Percentiles rank a stretch among this genome's conserved stretches.
These are phyloP conservation scores for Cynopterus sphinx DNA, from an alignment of 2,797 vertebrate species.

Conservation along the genomic window DNA sequence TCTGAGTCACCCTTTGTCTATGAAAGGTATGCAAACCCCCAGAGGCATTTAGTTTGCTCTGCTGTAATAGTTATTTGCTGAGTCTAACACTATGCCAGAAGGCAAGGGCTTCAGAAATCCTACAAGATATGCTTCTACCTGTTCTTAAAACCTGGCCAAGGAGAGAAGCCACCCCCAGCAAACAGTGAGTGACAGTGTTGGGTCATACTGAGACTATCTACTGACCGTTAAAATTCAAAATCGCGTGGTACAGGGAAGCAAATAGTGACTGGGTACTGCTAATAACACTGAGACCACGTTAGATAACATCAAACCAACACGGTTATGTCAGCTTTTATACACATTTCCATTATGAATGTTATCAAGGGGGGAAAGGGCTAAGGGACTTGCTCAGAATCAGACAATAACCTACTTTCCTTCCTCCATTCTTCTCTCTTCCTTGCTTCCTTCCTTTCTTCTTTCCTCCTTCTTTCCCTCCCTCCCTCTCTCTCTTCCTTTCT, in stretches of 20 bases:
- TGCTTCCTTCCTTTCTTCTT: neutral
- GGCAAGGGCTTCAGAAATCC: neutral
- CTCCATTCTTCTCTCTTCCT: no score
- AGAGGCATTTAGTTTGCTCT: neutral
- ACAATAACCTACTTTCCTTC: neutral
- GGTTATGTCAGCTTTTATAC: neutral
- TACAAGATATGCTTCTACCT: neutral
- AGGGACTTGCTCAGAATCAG: neutral
- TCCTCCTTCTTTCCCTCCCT: neutral
- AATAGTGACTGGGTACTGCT: neutral
- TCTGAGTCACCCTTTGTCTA: neutral
- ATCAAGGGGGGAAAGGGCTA: neutral
- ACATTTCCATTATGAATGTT: neutral
- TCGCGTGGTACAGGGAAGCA: neutral
- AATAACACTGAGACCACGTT: neutral
- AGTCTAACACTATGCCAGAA: neutral
- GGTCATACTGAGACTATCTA: neutral
- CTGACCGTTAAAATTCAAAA: neutral
- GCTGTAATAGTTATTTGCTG: neutral
- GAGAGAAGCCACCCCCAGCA: neutral
- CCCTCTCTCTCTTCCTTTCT: neutral
- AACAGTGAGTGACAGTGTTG: neutral
- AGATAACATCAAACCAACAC: neutral
- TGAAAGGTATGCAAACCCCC: neutral
- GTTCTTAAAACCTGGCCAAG: neutral